Evolutionary conservation across 2,888 invertebrate species (phyloP), one percentile per base, ranked within the genome.

Genomic region (Drosophila borealis): DNA sequence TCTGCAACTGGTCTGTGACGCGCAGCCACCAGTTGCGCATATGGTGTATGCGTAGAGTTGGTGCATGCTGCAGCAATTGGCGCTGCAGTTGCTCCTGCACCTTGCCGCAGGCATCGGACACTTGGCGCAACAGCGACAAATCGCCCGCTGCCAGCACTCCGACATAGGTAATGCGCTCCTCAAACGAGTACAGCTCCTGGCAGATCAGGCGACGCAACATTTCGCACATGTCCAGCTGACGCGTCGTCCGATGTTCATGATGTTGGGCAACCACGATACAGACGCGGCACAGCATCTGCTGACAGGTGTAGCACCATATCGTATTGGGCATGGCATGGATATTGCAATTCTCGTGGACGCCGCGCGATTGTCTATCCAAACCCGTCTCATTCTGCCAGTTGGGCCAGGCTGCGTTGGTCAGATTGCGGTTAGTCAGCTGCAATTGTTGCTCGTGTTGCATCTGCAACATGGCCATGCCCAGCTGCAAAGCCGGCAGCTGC

Each of bases 291-390:
- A 60, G 13, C 10, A 94, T 93, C 64, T 93, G 92, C 78, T 94
- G 93, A 91, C 96, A 96, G 63, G 94, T 94, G 81, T 94, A 94
- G 91, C 96, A 96, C 95, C 96, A 96, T 68, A 95, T 92, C 25
- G 95, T 94, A 84, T 95, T 93, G 55, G 74, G 95, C 95, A 91
- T 95, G 96, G 73, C n/a, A 94, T 94, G 92, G 94, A 94, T 91
- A 95, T 95, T 90, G 95, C 95, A 91, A 95, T 95, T 19, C 82
- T 86, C 48, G 65, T 63, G 6, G 13, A 14, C 19, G 53, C 61
- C 55, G 42, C 63, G 68, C 10, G 74, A 19, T 17, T 17, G 17
- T 17, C 17, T 17, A 17, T 17, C 46, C 4, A 60, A 36, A n/a
- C 41, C 45, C 8, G 54, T 2, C 3, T 41, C 41, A 8, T 60